Evolutionary conservation across 2,888 invertebrate genomes (phyloP).

Genomic region (Folsomia candida): DNA sequence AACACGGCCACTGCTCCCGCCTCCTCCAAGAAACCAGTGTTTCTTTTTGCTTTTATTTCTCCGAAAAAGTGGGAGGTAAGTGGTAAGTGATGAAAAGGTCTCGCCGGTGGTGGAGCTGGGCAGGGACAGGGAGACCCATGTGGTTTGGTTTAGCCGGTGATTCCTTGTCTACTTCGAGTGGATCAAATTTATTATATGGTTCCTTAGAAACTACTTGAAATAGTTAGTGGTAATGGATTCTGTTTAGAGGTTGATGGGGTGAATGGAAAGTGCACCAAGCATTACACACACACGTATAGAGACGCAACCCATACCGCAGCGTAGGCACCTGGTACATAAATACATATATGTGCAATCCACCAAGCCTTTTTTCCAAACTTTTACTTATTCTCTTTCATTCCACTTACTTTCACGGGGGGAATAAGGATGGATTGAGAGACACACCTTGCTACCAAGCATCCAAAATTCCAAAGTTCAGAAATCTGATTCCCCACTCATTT

Average conservation of each 20-base stretch:
- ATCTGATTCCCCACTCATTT: too few relatives aligned
- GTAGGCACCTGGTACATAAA: too few relatives aligned
- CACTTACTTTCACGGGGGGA: too few relatives aligned
- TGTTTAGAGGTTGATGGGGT: constrained; percentile 19
- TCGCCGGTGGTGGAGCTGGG: too few relatives aligned
- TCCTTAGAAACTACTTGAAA: constrained; percentile 29
- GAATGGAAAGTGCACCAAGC: background rate
- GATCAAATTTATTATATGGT: constrained; percentile 29
- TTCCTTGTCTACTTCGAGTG: background rate
- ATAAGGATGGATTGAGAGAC: too few relatives aligned
- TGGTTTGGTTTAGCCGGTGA: background rate
- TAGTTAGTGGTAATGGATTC: constrained; percentile 33
- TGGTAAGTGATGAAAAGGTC: background rate
- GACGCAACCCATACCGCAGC: too few relatives aligned
- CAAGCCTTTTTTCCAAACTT: too few relatives aligned
- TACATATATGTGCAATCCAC: too few relatives aligned
- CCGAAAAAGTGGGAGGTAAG: background rate
- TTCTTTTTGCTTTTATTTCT: background rate
- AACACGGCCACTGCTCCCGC: too few relatives aligned
- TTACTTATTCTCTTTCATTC: background rate
- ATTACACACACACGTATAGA: too few relatives aligned
- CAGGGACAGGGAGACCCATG: background rate
- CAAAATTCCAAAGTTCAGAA: too few relatives aligned
- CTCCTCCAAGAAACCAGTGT: background rate
- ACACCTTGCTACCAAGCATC: too few relatives aligned